These are phyloP conservation scores for Lerista edwardsae DNA, from an alignment of 2,797 vertebrate species.

Conservation along the genomic window DNA sequence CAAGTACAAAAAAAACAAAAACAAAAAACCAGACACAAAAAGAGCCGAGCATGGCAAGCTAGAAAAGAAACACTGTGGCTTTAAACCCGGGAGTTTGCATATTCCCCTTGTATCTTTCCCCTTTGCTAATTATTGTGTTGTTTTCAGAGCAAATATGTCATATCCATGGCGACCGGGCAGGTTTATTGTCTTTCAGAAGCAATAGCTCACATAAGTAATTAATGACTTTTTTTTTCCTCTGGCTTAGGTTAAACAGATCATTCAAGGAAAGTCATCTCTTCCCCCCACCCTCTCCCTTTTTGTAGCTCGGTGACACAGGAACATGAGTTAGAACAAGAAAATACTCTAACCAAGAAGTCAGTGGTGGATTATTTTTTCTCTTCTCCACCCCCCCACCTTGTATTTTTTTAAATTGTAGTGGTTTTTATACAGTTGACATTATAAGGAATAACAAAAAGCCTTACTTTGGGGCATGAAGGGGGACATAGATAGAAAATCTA, in stretches of 20 bases:
- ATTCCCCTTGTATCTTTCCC: constrained; percentile 99
- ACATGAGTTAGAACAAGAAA: constrained; percentile 94
- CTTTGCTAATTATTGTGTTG: constrained; percentile 99
- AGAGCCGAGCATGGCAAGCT: constrained; percentile 12
- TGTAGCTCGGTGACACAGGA: constrained; percentile 85
- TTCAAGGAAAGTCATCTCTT: constrained; percentile 95
- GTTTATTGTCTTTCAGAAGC: constrained; percentile 99
- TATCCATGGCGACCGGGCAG: constrained; percentile 99
- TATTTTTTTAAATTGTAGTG: too few species aligned
- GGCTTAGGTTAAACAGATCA: constrained; percentile 99
- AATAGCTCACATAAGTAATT: constrained; percentile 99
- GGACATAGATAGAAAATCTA: constrained; percentile 35
- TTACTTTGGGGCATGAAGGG: constrained; percentile 50
- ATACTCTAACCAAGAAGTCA: constrained; percentile 84
- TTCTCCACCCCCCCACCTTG: constrained; percentile 4
- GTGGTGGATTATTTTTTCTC: constrained; percentile 73
- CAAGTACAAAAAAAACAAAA: constrained; percentile 89
- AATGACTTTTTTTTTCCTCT: constrained; percentile 97
- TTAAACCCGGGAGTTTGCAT: constrained; percentile 98
- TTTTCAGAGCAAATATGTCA: constrained; percentile 99
- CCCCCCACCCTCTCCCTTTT: constrained; percentile 32
- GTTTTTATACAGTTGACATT: constrained; percentile 76
- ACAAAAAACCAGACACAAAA: not conserved
- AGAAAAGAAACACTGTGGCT: constrained; percentile 89
- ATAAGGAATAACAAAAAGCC: constrained; percentile 66